Evolutionary conservation across 2,888 invertebrate genomes (phyloP).

Genomic region (Xestia rhomboidea): DNA sequence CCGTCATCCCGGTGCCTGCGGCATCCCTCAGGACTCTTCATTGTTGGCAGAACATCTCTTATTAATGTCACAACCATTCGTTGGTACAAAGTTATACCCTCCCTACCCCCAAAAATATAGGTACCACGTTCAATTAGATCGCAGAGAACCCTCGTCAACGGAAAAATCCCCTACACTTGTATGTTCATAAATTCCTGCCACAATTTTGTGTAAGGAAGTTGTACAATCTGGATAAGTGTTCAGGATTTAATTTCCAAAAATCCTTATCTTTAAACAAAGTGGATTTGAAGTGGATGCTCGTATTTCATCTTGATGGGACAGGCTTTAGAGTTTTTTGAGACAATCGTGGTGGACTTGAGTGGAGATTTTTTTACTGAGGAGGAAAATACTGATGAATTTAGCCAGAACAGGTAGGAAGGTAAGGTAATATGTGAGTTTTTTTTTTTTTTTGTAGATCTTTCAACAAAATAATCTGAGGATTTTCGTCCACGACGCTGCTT

Average conservation of each 20-base stretch:
- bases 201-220: conserved; percentile 71
- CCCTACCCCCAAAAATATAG: conserved; percentile 54
- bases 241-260: conserved; percentile 61
- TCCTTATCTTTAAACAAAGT: conserved; percentile 49
- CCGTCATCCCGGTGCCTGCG: conserved; percentile 43
- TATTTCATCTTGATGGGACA: conserved; percentile 41
- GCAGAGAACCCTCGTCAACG: conserved; percentile 80
- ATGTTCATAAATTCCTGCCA: conserved; percentile 79
- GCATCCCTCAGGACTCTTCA: conserved; percentile 55
- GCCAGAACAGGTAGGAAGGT: background rate
- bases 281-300: conserved; percentile 46
- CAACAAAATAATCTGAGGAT: background rate
- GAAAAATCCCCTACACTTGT: conserved; percentile 76
- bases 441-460: background rate
- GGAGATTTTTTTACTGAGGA: background rate
- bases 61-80: conserved; percentile 62
- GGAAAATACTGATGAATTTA: background rate
- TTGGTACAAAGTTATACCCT: conserved; percentile 57
- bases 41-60: conserved; percentile 62
- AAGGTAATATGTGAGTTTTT: too few relatives aligned
- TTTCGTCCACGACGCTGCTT: background rate
- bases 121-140: conserved; percentile 80
- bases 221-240: conserved; percentile 68
- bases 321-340: conserved; percentile 23
- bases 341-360: background rate